These are phyloP conservation scores for Philopotamus ludificatus DNA, from an alignment of 1,140 invertebrate genomes.

Conservation along the genomic window DNA sequence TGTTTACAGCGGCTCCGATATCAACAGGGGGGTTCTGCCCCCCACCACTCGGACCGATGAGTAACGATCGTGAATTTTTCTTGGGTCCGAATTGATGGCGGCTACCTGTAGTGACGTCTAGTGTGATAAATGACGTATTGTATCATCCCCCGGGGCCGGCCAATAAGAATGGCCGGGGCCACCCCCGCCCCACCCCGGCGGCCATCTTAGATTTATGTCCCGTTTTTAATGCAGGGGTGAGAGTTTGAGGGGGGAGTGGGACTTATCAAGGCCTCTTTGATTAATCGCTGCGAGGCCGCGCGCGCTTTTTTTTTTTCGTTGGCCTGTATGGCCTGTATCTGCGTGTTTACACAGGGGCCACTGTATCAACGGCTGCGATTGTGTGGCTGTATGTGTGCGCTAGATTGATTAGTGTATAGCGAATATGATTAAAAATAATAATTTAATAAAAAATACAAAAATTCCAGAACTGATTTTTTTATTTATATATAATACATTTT, in stretches of 20 bases:
- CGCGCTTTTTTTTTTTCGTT: no score
- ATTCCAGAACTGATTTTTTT: no score
- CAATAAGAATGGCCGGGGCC: constrained; percentile 39
- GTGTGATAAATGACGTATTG: constrained; percentile 42
- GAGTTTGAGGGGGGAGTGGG: background rate
- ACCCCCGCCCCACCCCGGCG: constrained; percentile 20
- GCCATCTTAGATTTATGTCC: constrained; percentile 43
- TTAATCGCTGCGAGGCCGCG: constrained; percentile 6
- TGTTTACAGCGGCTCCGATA: background rate
- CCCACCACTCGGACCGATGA: constrained; percentile 1
- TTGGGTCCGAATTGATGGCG: constrained; percentile 31
- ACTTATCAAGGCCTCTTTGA: constrained; percentile 4
- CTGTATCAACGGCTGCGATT: no score
- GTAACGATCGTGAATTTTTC: constrained; percentile 25
- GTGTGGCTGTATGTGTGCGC: no score
- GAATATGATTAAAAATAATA: no score
- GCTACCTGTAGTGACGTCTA: constrained; percentile 40
- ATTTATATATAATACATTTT: no score
- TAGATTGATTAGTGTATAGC: no score
- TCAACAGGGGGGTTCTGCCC: no score
- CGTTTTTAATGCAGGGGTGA: constrained; percentile 34
- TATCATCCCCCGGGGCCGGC: constrained; percentile 37
- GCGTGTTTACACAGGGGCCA: no score
- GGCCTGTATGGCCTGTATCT: no score
- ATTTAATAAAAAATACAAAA: no score